These are phyloP conservation scores for Parambassis ranga DNA, from an alignment of 2,797 vertebrate species.

Conservation along the genomic window DNA sequence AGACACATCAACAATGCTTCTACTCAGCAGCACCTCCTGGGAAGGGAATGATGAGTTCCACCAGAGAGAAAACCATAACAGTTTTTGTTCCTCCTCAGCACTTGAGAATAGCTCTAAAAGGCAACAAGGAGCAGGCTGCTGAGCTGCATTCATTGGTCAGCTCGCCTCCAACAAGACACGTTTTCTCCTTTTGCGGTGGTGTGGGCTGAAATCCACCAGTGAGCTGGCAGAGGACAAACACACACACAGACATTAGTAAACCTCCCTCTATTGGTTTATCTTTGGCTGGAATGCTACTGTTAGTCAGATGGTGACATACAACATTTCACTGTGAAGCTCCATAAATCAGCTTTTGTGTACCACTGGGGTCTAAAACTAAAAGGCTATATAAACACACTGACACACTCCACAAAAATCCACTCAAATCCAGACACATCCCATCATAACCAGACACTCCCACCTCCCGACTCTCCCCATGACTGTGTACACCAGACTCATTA, in stretches of 20 bases:
- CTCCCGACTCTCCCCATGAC: background rate
- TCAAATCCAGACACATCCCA: background rate
- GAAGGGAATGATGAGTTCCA: conserved; percentile 54
- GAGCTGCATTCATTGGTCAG: conserved; percentile 51
- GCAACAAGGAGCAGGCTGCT: conserved; percentile 57
- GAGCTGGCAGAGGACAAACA: background rate
- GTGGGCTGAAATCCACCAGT: conserved; percentile 33
- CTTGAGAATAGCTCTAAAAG: conserved; percentile 77
- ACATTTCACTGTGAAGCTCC: background rate
- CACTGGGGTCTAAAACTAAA: background rate
- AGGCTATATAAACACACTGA: too few relatives aligned
- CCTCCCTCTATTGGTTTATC: conserved; percentile 33
- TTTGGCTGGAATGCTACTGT: conserved; percentile 43
- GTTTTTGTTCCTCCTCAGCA: conserved; percentile 3
- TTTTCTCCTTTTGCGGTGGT: conserved; percentile 76
- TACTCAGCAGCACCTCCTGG: conserved; percentile 43
- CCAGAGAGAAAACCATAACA: conserved; percentile 35
- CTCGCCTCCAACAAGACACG: conserved; percentile 26
- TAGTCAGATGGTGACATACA: conserved; percentile 29
- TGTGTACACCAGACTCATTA: background rate
- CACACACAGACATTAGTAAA: background rate
- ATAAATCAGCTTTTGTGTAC: too few relatives aligned
- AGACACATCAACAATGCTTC: conserved; percentile 4
- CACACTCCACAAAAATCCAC: too few relatives aligned
- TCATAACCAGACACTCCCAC: too few relatives aligned